Percentiles rank a stretch among this genome's conserved stretches.
phyloP scores from a whole-genome alignment of 1,140 invertebrate species.

The Caenorhabditis tropicalis region DNA sequence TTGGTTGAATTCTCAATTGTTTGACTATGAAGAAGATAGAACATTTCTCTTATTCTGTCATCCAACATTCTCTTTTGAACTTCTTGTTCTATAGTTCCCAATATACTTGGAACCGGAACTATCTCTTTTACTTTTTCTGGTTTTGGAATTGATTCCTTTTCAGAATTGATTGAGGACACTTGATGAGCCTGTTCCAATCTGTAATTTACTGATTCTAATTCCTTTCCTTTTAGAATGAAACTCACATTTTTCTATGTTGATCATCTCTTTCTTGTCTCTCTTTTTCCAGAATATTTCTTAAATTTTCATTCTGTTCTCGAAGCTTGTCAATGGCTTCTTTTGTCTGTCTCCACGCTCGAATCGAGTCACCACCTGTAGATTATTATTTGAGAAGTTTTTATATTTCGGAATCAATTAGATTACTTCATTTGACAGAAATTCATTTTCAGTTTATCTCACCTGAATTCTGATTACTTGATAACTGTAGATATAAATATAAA shows the following conservation, averaged over 20 bases:
- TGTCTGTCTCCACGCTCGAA: constrained; percentile 30
- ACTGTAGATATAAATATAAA: constrained; percentile 18
- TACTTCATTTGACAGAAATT: too few relatives aligned
- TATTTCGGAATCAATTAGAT: background rate
- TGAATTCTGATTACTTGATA: constrained; percentile 24
- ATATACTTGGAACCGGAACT: background rate
- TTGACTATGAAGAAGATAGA: constrained; percentile 25
- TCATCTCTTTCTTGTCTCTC: background rate
- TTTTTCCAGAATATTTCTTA: background rate
- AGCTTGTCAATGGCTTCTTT: constrained; percentile 24
- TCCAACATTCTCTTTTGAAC: constrained; percentile 14
- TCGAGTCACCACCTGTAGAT: background rate
- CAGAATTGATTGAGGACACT: background rate
- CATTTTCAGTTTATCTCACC: background rate
- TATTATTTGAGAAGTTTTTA: background rate
- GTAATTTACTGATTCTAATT: background rate
- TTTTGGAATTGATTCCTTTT: background rate
- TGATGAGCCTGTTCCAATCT: background rate
- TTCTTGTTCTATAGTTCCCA: constrained; percentile 1
- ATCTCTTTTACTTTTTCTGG: background rate
- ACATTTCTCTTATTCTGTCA: constrained; percentile 33
- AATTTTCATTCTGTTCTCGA: constrained; percentile 5
- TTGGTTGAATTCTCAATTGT: constrained; percentile 23
- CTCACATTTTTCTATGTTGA: constrained; percentile 20
- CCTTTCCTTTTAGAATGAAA: background rate